These are phyloP conservation scores for Paratilapia polleni DNA, from an alignment of 2,113 vertebrate species.

Conservation along the genomic window DNA sequence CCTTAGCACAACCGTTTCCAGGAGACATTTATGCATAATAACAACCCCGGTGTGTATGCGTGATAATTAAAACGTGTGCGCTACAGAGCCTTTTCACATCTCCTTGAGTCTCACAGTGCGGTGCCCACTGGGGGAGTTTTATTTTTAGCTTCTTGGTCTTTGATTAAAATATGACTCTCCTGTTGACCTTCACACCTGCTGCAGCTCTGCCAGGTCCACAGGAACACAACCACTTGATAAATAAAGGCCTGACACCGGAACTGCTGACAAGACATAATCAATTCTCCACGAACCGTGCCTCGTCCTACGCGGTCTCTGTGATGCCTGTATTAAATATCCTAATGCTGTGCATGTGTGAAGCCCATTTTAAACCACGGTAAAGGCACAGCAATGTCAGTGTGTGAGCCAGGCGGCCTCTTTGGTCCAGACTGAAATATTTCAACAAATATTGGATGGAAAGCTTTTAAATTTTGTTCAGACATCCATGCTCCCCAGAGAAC, in stretches of 20 bases:
- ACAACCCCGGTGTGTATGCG: slow-evolving; percentile 45
- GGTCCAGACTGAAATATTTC: not conserved
- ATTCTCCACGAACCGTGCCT: slow-evolving; percentile 23
- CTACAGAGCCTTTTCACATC: slow-evolving; percentile 54
- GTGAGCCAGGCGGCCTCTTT: not conserved
- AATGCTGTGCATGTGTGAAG: not conserved
- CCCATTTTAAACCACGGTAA: not conserved
- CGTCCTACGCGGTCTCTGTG: not conserved
- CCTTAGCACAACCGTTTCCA: slow-evolving; percentile 38
- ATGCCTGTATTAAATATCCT: not conserved
- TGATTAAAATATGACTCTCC: slow-evolving; percentile 76
- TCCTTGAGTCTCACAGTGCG: slow-evolving; percentile 38
- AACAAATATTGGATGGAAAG: not conserved
- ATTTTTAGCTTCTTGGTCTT: slow-evolving; percentile 75
- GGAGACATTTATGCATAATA: slow-evolving; percentile 61
- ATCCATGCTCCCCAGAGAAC: not conserved
- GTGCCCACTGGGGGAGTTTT: slow-evolving; percentile 53
- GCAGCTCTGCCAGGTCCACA: slow-evolving; percentile 56
- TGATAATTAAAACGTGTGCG: slow-evolving; percentile 67
- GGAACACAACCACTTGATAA: slow-evolving; percentile 58
- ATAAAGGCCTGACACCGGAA: slow-evolving; percentile 55
- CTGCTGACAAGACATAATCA: slow-evolving; percentile 64
- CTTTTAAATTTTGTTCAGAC: not conserved
- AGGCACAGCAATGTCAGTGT: not conserved
- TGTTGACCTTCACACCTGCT: slow-evolving; percentile 76